Base-by-base conservation (phyloP, 2,797 vertebrate genomes). In the Microcaecilia unicolor region DNA sequence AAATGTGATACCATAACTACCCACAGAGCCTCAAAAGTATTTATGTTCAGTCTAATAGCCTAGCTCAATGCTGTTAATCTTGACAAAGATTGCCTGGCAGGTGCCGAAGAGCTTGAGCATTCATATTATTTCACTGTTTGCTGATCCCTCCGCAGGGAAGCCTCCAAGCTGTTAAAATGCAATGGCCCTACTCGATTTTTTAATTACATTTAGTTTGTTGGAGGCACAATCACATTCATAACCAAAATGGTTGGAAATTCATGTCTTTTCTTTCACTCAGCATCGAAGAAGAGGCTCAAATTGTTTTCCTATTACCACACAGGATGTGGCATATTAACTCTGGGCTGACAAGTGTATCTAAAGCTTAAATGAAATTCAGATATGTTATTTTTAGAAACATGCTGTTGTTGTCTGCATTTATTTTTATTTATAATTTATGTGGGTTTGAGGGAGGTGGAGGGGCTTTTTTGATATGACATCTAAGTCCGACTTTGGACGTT, bases 201-300 rank as follows among this genome's bases (percentile, higher is more conserved):
- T 79, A 83, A 79, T 83, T 83, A 78, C 64, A 68, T 76, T 78
- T 71, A 47, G 57, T 67, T 79, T 78, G 79, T 74, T 62, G 64
- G 64, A 70, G 47, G 49, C 51, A 61, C 62, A 64, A 64, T 58
- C 64, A 61, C 63, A 70, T 48, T 65, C 55, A 64, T 60, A 72
- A 57, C 44, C 64, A 74, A 68, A 53, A 51, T 46, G n/a, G n/a
- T n/a, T 48, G 27, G 41, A 58, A 63, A n/a, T n/a, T n/a, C 44
- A 34, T 43, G 44, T 38, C 23, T 42, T 48, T 26, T 41, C 41
- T 61, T 29, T n/a, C 4, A 2, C 37, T 37, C 43, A 22, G 1
- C 0, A 14, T 20, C 18, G 51, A 51, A 34, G 7, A 26, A 30
- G 55, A 58, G 41, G 17, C 22, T 28, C 56, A 26, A 41, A 38